Evolutionary conservation across 1,140 invertebrate genomes (phyloP), one percentile per base, ranked within the genome.

Genomic region (Atta colombica): DNA sequence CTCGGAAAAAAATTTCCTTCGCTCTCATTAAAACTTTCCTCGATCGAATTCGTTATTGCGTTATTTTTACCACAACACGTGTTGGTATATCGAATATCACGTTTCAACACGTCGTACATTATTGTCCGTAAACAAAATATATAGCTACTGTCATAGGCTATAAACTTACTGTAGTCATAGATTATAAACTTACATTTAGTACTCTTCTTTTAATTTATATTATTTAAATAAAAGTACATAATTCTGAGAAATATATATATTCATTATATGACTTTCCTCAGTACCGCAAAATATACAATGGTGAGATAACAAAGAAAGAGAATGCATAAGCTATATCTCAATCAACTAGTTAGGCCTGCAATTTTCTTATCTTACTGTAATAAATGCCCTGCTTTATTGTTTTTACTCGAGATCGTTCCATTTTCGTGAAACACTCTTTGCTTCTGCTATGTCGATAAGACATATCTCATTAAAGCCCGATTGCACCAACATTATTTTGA

Each of bases 11-110:
- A 12, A 21, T 53, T 28, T 1, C 31, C 14, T 51, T 35, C 0
- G 49, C 14, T 51, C n/a, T 45, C 53, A 10, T 81, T 69, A 71
- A 45, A 61, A 77, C 28, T 74, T 58, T 77, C 12, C n/a, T 51
- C 10, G 16, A 45, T 63, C 5, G 12, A 49, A 61, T 49, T 28
- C 25, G 16, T 58, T 18, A 65, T 14, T 35, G 35, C 31, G 31
- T 65, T 16, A 31, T 80, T 51, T 18, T 35, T 21, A 2, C 1
- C 10, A 10, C 60, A 12, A 45, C 31, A 51, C 18, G 31, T 68
- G 18, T 5, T 5, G 45, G 3, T 51, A 14, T 18, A 14, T 18
- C 14, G 35, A 81, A 71, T 39, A 21, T 69, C 8, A n/a, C 28
- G 3, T 25, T 60, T 39, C 51, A 16, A 58, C 14, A 60, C 2